A percentile compares a stretch with the other conserved stretches of the same genome.
Conservation (phyloP, 2,113 vertebrate genomes). For the Lepisosteus osseus region DNA sequence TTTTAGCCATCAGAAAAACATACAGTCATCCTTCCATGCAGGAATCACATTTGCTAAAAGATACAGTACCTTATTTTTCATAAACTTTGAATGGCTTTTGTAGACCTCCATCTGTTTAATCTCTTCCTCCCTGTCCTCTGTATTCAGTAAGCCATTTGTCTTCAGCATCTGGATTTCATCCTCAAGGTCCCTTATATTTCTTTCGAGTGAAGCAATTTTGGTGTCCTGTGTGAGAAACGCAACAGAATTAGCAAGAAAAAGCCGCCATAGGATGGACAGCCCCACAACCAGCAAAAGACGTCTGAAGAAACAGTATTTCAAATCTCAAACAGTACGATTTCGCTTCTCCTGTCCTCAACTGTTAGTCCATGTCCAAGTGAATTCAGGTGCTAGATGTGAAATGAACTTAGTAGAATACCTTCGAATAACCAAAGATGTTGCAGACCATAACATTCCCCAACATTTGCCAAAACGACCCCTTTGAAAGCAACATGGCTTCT, state of each 20-base stretch:
- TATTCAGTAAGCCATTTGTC: conserved; percentile 89
- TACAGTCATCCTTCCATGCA: too few species aligned
- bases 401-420: too few species aligned
- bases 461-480: too few species aligned
- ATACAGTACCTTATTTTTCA: conserved; percentile 91
- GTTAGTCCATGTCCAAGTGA: too few species aligned
- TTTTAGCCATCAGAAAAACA: too few species aligned
- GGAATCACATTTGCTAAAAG: too few species aligned
- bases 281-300: neutral
- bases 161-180: conserved; percentile 99
- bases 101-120: conserved; percentile 99
- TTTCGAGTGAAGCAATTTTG: conserved; percentile 96
- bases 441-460: too few species aligned
- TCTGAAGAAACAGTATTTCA: neutral
- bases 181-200: conserved; percentile 96
- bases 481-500: too few species aligned
- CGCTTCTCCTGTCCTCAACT: too few species aligned
- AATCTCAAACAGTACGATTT: too few species aligned
- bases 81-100: conserved; percentile 99
- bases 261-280: conserved; percentile 3
- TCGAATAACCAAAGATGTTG: too few species aligned
- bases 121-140: conserved; percentile 95
- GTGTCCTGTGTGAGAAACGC: conserved; percentile 81
- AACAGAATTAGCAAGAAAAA: conserved; percentile 34
- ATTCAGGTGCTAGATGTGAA: too few species aligned